Base-by-base conservation (phyloP, 2,797 vertebrate genomes). In the Xyrichtys novacula region DNA sequence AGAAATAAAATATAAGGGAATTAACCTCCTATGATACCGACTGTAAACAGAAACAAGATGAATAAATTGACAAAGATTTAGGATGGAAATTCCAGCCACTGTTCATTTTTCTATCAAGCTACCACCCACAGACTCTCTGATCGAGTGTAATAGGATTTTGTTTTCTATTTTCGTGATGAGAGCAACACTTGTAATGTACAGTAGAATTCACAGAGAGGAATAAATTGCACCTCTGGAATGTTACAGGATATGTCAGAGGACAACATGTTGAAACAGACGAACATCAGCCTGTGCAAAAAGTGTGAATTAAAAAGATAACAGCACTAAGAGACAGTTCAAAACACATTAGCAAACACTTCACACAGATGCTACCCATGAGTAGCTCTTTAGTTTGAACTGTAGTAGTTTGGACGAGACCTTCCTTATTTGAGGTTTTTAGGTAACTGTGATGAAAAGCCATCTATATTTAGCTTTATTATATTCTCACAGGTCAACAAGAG, bases 351-450 rank as follows among this genome's bases (percentile, higher is more conserved):
- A 62, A 42, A 7, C 10, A 44, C 20, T 60, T 6, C 3, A 3
- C 22, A 16, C 17, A 40, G 23, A 50, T 44, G 22, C 15, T 12
- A 26, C 36, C 5, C 15, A 12, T 55, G 16, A 22, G 26, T 52
- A 31, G 8, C 40, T 63, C 31, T 15, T n/a, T n/a, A 17, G 52
- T 38, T 54, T 60, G 20, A 17, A 31, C 19, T 38, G 19, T 43
- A 50, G 40, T 8, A 19, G 48, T 29, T 7, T 47, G 34, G 2
- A 36, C 8, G n/a, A n/a, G n/a, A n/a, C n/a, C n/a, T 15, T 54
- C 14, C 50, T 54, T 16, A 58, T 11, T n/a, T 19, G 23, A 29
- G 15, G 50, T 28, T 29, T 68, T 28, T 28, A 50, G 53, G 53
- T 23, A 26, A 29, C 12, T 34, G 28, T 47, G 15, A 40, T 42